Conservation (phyloP, 2,797 vertebrate genomes). For the Diglossa cyanea region DNA sequence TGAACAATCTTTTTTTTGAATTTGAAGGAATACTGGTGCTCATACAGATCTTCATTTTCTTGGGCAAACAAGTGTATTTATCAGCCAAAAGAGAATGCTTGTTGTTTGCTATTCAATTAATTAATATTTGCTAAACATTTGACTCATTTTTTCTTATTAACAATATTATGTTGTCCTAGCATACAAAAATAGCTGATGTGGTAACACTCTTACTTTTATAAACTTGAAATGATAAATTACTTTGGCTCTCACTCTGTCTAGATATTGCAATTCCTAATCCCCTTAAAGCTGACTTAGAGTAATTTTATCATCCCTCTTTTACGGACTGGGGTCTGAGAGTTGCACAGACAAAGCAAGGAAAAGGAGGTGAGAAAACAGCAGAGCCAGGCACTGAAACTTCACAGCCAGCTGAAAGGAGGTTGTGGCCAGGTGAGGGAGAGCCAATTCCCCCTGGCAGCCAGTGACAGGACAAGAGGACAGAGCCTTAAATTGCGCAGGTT, state of each 20-base stretch:
- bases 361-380: background rate
- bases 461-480: accelerated
- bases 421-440: background rate
- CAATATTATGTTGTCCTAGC: background rate
- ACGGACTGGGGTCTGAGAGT: background rate
- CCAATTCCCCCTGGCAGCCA: background rate
- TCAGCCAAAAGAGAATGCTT: constrained; percentile 21
- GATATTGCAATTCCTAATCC: background rate
- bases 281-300: background rate
- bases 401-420: accelerated
- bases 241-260: background rate
- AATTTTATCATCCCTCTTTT: background rate
- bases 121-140: constrained; percentile 43
- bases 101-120: constrained; percentile 18
- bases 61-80: background rate
- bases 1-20: background rate
- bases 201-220: background rate
- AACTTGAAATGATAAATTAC: background rate
- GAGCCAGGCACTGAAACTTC: background rate
- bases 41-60: constrained; percentile 9
- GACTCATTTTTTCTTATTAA: constrained; percentile 10
- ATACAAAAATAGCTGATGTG: background rate
- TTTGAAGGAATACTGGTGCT: background rate
- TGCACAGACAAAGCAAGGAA: background rate
- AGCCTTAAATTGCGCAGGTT: too few species aligned